A percentile compares a stretch with the other conserved stretches of the same genome.
These are phyloP conservation scores for Tupaia chinensis DNA, from an alignment of 2,113 vertebrate genomes.

Conservation along the genomic window DNA sequence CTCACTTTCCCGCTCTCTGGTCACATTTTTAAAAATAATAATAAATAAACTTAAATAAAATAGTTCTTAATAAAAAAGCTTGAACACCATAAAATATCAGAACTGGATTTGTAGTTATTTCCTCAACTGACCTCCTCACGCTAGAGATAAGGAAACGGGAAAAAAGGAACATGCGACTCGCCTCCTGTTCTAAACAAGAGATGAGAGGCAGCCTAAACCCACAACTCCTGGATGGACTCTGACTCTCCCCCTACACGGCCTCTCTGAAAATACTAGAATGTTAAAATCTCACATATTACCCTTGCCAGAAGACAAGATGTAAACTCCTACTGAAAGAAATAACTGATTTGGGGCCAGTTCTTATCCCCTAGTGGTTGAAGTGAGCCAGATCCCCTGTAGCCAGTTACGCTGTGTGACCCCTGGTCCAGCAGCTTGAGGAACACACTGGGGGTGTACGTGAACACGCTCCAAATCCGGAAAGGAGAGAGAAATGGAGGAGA, in stretches of 20 bases:
- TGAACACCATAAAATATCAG: neutral
- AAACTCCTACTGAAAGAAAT: neutral
- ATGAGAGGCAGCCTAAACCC: neutral
- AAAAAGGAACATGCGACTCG: neutral
- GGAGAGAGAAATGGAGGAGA: too few species aligned
- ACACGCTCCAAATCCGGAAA: too few species aligned
- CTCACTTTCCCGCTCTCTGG: too few species aligned
- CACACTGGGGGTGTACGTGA: too few species aligned
- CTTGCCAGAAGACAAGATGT: neutral
- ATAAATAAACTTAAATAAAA: too few species aligned
- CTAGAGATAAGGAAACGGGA: neutral
- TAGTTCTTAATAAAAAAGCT: neutral
- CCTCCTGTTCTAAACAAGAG: neutral
- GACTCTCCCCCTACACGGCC: neutral
- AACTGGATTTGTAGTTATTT: neutral
- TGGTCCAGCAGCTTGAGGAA: too few species aligned
- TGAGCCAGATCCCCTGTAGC: too few species aligned
- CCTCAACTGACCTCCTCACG: neutral
- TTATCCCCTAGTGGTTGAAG: too few species aligned
- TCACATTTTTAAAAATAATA: too few species aligned
- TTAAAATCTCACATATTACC: neutral
- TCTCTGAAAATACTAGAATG: neutral
- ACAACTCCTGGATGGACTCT: neutral
- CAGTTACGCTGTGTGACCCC: too few species aligned
- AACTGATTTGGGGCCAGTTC: too few species aligned